Evolutionary conservation across 2,888 invertebrate genomes (phyloP), one percentile per base, ranked within the genome.

Genomic region (Tetramorium bicarinatum): DNA sequence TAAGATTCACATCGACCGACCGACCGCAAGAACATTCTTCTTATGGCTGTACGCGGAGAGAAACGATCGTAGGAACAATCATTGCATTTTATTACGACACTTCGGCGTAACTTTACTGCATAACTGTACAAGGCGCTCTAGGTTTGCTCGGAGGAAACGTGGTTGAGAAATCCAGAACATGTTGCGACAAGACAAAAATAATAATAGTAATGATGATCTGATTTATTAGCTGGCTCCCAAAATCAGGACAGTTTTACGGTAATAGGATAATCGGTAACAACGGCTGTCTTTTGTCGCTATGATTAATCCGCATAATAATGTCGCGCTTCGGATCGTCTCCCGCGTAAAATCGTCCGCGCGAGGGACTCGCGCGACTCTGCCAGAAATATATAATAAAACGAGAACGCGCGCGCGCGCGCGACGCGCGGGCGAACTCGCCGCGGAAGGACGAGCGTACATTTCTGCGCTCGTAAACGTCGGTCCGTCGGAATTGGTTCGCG

Each of bases 151-250:
- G 25, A 47, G 18, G 21, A 21, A 47, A 38, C 29, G 11, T 56
- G 15, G 29, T 47, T 71, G 34, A 34, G 47, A 59, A 79, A 79
- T 11, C 47, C 54, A 34, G 44, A 79, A 56, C 29, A 21, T 15
- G 44, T 15, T 29, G 71, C 34, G 18, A 34, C 13, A 44, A 59
- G 47, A 71, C 25, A 47, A 71, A 79, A 80, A 47, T 71, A 79
- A 59, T 34, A 59, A 59, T 34, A 59, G 47, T 71, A 80, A 80
- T 59, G 25, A 71, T 44, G 21, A 25, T 79, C 79, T 71, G 72
- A 80, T 71, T 80, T 80, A 80, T 80, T 80, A 79, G 21, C 56
- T 80, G 79, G 25, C 72, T 80, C 47, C 47, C 25, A 18, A 59
- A 80, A 71, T 71, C 38, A 49, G 79, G 72, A 38, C 72, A 80